Evolutionary conservation across 1,140 invertebrate species (phyloP), one percentile per base, ranked within the genome.

Genomic region (Hyposmocoma kahamanoa): DNA sequence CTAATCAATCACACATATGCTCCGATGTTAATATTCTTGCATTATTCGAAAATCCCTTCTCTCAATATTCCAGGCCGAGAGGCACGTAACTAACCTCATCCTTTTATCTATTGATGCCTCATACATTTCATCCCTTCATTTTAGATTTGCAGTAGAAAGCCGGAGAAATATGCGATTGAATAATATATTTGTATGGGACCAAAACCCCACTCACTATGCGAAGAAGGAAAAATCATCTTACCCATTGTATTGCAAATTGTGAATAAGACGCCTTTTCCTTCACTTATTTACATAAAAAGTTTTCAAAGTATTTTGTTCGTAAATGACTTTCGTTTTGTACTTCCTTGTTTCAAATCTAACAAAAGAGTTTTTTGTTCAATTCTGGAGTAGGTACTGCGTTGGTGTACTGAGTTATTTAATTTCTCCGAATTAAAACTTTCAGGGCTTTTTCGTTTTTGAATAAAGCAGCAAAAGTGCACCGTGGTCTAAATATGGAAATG

Each of bases 171-270:
- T 58, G 52, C 71, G 64, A 81, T 81, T 83, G 78, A 82, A 84
- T 82, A 81, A 84, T 84, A 82, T 75, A 80, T 74, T 79, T 79
- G 77, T 74, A 77, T 76, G 65, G 65, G 56, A 63, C 62, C 69
- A 72, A 74, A 73, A 67, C 64, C 68, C 62, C 59, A 66, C 70
- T 79, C 75, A 71, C 73, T 72, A 77, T 73, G 66, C 70, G 68
- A 77, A 76, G 69, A 73, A 69, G 70, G 72, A 84, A 78, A 81
- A 77, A 82, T 77, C 70, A 81, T 79, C 64, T 74, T 67, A 59
- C 54, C 77, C 65, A 84, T 81, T 84, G 81, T 84, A 78, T 82
- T 81, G 72, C 72, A 84, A 84, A 84, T 82, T 84, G 75, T 71
- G 70, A 68, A 59, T 70, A 73, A 76, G 73, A 66, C 64, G 67